Base-by-base conservation (phyloP, 2,113 vertebrate genomes). In the Geothlypis trichas region DNA sequence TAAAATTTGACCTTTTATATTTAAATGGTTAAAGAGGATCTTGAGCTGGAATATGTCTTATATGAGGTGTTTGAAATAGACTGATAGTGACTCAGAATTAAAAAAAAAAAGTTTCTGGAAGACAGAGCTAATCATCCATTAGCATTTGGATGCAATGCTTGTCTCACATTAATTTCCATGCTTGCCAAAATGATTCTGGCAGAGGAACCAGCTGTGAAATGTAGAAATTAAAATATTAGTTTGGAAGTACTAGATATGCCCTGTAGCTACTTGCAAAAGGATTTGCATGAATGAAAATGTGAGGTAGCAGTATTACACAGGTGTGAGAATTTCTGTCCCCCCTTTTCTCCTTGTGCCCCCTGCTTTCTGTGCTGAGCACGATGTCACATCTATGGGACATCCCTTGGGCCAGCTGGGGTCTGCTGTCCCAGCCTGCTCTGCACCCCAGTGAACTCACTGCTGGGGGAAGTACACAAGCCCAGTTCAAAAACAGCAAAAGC, bases 61-160 rank as follows among this genome's bases (percentile, higher is more conserved):
- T 22, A 41, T 15, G 87, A 83, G 35, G 52, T 66, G 20, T 87
- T 81, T 94, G 77, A 86, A 96, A 86, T 69, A 88, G 54, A 14
- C 51, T 31, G 28, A 72, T 63, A 86, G 80, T 88, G 87, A 95
- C 49, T 93, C 65, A 82, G 84, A 90, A 75, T 80, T 13, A 33
- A 87, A 95, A 80, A 87, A n/a, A 87, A 83, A 44, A 27, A 10
- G 49, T 58, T 87, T 92, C 79, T 95, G 92, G 90, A 95, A 96
- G 72, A 83, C 80, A 85, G 87, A 89, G 42, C 74, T 97, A 95
- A 97, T 97, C 87, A 96, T 94, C 92, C 74, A 84, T 94, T 96
- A 90, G 81, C 46, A 82, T 84, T 95, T 96, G 89, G 86, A 97
- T 88, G 68, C 54, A 84, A 11, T 84, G 62, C 58, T 94, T 88